Conservation (phyloP, 2,113 vertebrate genomes). For the Cyprinodon variegatus region DNA sequence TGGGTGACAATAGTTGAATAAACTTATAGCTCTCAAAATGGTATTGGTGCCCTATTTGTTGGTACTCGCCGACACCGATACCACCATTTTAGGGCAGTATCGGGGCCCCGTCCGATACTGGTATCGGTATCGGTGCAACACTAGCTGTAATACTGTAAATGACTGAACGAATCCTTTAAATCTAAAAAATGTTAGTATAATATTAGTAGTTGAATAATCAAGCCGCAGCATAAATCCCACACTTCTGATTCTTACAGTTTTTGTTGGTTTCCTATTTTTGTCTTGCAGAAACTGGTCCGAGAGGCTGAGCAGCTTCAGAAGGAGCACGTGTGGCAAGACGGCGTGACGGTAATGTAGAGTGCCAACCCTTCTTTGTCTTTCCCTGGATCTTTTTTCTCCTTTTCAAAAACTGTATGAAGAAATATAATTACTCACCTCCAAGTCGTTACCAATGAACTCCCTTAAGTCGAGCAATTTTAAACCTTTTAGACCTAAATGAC, state of each 20-base stretch:
- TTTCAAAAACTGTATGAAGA: slow-evolving; percentile 31
- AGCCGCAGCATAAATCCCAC: not conserved
- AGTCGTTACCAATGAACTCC: slow-evolving; percentile 9
- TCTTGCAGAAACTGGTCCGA: slow-evolving; percentile 86
- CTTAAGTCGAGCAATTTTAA: slow-evolving; percentile 12
- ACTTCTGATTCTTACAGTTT: not conserved
- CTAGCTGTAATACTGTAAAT: not conserved
- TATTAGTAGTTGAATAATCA: too few relatives aligned
- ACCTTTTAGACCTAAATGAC: slow-evolving; percentile 37
- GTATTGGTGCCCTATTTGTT: too few relatives aligned
- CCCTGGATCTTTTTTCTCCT: slow-evolving; percentile 23
- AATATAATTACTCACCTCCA: slow-evolving; percentile 13
- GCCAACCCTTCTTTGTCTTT: slow-evolving; percentile 35
- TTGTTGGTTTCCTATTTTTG: slow-evolving; percentile 54
- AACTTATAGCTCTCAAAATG: too few relatives aligned
- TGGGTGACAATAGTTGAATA: too few relatives aligned
- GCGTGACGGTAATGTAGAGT: slow-evolving; percentile 89
- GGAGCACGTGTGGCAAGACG: slow-evolving; percentile 92
- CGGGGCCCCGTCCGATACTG: too few relatives aligned
- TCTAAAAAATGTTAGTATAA: not conserved
- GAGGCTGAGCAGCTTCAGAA: slow-evolving; percentile 95
- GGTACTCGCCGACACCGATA: too few relatives aligned
- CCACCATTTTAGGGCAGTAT: too few relatives aligned
- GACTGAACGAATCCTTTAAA: not conserved
- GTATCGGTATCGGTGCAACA: too few relatives aligned